Base-by-base conservation (phyloP, 1,140 invertebrate genomes). In the Aphaenogaster floridana region DNA sequence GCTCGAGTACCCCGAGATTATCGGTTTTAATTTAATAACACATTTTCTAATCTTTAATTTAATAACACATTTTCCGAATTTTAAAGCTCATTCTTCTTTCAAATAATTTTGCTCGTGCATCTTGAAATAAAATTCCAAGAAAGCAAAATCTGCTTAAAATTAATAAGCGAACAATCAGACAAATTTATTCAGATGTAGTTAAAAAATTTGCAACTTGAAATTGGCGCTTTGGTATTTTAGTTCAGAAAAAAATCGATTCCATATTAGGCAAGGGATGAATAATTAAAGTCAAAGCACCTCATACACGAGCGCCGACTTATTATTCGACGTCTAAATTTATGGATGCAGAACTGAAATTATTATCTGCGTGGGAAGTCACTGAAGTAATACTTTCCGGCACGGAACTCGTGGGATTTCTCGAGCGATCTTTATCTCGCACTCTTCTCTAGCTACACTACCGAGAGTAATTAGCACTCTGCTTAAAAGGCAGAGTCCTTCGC, bases 311-410 rank as follows among this genome's bases (percentile, higher is more conserved):
- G 21, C 11, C 9, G 21, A 64, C 17, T 78, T 79, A 54, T 69
- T 87, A 74, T 57, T 17, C 21, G 28, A 86, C 36, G 9, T 28
- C n/a, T 45, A 52, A 68, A 78, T 83, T 61, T 59, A 76, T 61
- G 76, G 48, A 86, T 88, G 64, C 61, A 63, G 28, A 78, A 71
- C 59, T 86, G 50, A 88, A 90, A 85, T 88, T 85, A 90, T 88
- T 45, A 57, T 85, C 66, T 69, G 79, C 87, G 84, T 90, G 90
- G 78, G 89, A 91, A 91, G 80, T 83, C n/a, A 52, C 6, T 50
- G 36, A 21, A 78, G 78, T 64, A 91, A 84, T 64, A 63, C 69
- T 91, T 90, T 91, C 90, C 87, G 79, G 78, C 69, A 78, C 17
- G 54, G 52, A 57, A 80, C 54, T 84, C 79, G 78, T 89, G 89